Evolutionary conservation across 2,888 invertebrate species (phyloP).

Genomic region (Microplitis manilae): DNA sequence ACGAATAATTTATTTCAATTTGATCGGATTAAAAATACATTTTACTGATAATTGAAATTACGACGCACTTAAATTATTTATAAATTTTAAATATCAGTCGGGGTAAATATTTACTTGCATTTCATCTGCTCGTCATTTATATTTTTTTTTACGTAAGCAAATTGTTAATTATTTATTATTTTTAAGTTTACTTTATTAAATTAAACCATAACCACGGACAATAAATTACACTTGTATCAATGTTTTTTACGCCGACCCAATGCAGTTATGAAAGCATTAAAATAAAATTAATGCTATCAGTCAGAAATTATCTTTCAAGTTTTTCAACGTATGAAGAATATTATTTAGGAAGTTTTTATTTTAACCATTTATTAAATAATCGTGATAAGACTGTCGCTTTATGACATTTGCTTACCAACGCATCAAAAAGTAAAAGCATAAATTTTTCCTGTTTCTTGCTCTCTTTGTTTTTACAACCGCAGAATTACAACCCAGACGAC

Average conservation of each 20-base stretch:
- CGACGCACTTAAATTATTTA: neutral
- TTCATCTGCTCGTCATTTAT: neutral
- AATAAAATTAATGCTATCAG: neutral
- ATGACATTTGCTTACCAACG: neutral
- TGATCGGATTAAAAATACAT: neutral
- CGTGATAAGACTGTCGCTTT: neutral
- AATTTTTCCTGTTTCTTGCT: neutral
- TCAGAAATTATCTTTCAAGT: neutral
- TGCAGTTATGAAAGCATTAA: neutral
- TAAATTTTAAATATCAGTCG: neutral
- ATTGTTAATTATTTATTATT: neutral
- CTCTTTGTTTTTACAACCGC: neutral
- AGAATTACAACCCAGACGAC: neutral
- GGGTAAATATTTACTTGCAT: conserved; percentile 4
- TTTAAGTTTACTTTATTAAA: neutral
- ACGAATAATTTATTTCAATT: neutral
- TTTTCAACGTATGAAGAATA: neutral
- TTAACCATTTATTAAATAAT: neutral
- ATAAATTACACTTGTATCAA: neutral
- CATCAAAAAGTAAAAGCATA: neutral
- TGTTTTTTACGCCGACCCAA: neutral
- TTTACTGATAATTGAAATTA: neutral
- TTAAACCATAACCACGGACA: neutral
- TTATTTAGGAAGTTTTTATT: neutral
- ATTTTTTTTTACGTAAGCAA: neutral